These are phyloP conservation scores for Brachionus manjavacas DNA, from an alignment of 1,140 invertebrate genomes.

Conservation along the genomic window DNA sequence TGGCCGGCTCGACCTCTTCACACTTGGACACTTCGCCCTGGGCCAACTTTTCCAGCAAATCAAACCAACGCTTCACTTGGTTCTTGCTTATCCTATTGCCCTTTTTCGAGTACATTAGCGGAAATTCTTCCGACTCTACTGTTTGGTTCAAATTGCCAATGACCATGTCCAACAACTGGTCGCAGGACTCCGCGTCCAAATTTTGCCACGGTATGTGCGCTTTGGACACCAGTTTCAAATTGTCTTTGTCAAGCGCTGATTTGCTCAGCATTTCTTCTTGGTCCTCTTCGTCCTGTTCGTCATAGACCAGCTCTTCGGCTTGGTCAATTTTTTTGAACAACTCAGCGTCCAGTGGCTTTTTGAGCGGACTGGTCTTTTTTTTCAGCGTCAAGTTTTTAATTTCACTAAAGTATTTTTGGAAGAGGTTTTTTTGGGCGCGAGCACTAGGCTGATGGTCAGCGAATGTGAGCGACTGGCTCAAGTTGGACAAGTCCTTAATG, in stretches of 20 bases:
- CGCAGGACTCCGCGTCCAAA: not conserved
- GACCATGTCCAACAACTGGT: not conserved
- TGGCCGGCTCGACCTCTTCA: not conserved
- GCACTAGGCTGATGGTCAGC: not conserved
- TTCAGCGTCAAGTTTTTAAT: constrained; percentile 24
- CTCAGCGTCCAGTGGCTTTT: not conserved
- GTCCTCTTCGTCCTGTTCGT: not conserved
- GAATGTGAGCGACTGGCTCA: not conserved
- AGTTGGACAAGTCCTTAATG: constrained; percentile 30
- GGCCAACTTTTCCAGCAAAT: constrained; percentile 1
- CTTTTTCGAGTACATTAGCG: not conserved
- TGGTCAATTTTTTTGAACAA: not conserved
- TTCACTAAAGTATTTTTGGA: constrained; percentile 38
- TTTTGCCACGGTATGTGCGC: constrained; percentile 16
- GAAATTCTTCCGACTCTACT: not conserved
- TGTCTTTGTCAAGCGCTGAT: not conserved
- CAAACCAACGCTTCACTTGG: constrained; percentile 28
- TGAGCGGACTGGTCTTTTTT: not conserved
- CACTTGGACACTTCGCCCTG: not conserved
- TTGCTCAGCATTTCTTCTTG: not conserved
- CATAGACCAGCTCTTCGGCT: not conserved
- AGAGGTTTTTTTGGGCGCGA: not conserved
- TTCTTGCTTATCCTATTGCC: constrained; percentile 40
- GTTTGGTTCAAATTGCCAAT: not conserved
- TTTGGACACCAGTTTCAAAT: not conserved